Percentiles rank a stretch among this genome's conserved stretches.
These are phyloP conservation scores for Panagrolaimus sp. DNA, from an alignment of 1,140 invertebrate species.

Conservation along the genomic window DNA sequence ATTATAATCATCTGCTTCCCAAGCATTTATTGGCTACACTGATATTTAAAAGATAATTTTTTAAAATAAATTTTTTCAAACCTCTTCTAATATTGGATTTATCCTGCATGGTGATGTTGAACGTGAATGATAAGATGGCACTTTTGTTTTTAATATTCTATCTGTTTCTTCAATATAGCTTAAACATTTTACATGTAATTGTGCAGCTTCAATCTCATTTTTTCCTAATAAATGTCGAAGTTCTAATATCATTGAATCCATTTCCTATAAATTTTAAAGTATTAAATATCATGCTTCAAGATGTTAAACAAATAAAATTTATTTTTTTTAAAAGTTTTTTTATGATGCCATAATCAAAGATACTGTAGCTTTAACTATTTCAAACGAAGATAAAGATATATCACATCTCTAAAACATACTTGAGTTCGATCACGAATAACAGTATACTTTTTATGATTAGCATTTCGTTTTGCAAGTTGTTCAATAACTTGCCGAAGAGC, in stretches of 20 bases:
- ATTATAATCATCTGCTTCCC: slow-evolving; percentile 11
- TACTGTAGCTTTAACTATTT: no score
- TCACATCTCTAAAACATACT: no score
- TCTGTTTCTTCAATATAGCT: slow-evolving; percentile 45
- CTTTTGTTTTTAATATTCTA: slow-evolving; percentile 24
- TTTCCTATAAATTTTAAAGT: slow-evolving; percentile 33
- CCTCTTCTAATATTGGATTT: slow-evolving; percentile 4
- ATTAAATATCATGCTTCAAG: not conserved
- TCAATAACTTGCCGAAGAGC: slow-evolving; percentile 38
- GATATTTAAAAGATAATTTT: not conserved
- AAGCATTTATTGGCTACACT: not conserved
- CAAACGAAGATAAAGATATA: no score
- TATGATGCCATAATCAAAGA: no score
- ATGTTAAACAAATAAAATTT: not conserved
- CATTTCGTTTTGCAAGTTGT: slow-evolving; percentile 37
- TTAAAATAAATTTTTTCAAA: not conserved
- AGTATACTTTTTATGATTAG: slow-evolving; percentile 21
- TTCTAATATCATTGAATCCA: slow-evolving; percentile 35
- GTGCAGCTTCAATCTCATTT: slow-evolving; percentile 37
- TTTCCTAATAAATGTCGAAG: slow-evolving; percentile 30
- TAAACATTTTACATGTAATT: slow-evolving; percentile 43
- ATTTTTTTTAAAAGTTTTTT: not conserved
- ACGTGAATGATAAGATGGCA: not conserved
- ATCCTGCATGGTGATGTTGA: slow-evolving; percentile 1
- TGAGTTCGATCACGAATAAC: slow-evolving; percentile 25